These are phyloP conservation scores for Acomys russatus DNA, from an alignment of 2,797 vertebrate species.

Conservation along the genomic window DNA sequence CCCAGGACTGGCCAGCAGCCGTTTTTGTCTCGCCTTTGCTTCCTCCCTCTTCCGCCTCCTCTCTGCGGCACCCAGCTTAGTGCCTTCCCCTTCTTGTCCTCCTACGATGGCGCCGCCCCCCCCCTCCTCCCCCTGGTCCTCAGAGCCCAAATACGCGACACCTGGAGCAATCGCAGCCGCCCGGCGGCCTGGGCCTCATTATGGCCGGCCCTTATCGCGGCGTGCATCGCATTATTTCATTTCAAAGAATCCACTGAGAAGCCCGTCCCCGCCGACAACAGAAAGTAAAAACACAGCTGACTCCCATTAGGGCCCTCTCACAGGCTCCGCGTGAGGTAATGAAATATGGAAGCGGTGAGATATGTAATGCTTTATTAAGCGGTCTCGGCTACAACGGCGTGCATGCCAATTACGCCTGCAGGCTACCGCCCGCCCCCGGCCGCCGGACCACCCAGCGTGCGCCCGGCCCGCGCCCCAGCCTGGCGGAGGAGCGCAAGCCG, in stretches of 20 bases:
- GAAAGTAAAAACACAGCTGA: conserved; percentile 98
- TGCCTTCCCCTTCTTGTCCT: neutral
- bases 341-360: conserved; percentile 97
- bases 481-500: neutral
- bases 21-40: neutral
- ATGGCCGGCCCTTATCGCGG: conserved; percentile 91
- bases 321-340: conserved; percentile 95
- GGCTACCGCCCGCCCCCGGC: conserved; percentile 96
- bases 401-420: conserved; percentile 95
- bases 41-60: neutral
- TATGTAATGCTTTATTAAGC: conserved; percentile 99
- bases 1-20: neutral
- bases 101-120: conserved; percentile 71
- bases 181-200: conserved; percentile 92
- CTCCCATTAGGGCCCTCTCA: conserved; percentile 97
- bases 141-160: conserved; percentile 89
- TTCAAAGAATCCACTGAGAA: conserved; percentile 93
- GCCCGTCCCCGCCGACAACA: conserved; percentile 92
- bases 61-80: neutral
- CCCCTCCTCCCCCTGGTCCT: conserved; percentile 55
- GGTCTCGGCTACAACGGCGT: conserved; percentile 95
- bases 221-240: conserved; percentile 93
- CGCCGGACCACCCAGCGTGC: conserved; percentile 96
- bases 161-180: conserved; percentile 91
- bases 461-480: conserved; percentile 73